These are phyloP conservation scores for Spinibarbus caldwelli DNA, from an alignment of 2,797 vertebrate genomes.

Conservation along the genomic window DNA sequence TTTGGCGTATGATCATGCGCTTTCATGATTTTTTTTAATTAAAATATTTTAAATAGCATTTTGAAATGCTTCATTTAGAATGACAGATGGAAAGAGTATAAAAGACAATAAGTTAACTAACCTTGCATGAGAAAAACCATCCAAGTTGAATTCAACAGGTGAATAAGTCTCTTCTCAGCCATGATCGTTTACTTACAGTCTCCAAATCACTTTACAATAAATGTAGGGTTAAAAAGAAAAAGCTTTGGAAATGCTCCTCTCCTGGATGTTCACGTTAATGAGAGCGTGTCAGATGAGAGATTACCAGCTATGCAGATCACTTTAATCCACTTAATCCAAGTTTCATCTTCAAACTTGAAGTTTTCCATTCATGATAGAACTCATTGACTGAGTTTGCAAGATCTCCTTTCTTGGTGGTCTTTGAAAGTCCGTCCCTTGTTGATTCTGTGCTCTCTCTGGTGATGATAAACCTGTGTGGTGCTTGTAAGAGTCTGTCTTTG, in stretches of 20 bases:
- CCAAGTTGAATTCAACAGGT: conserved; percentile 75
- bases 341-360: conserved; percentile 10
- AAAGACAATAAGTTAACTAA: conserved; percentile 66
- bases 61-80: neutral
- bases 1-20: neutral
- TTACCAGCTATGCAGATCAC: neutral
- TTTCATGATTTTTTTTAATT: neutral
- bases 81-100: neutral
- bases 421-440: conserved; percentile 42
- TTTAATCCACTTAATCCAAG: conserved; percentile 27
- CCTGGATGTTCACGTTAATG: conserved; percentile 59
- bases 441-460: conserved; percentile 47
- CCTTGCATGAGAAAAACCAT: conserved; percentile 75
- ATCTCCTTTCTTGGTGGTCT: conserved; percentile 31
- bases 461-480: conserved; percentile 58
- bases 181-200: conserved; percentile 56
- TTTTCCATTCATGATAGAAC: conserved; percentile 23
- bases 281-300: conserved; percentile 43
- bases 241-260: neutral
- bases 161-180: conserved; percentile 69
- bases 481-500: conserved; percentile 56
- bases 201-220: conserved; percentile 35
- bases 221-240: conserved; percentile 31
- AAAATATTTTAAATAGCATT: neutral
- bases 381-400: conserved; percentile 13